Conservation (phyloP, 2,113 vertebrate genomes). For the Tetraodon nigroviridis region DNA sequence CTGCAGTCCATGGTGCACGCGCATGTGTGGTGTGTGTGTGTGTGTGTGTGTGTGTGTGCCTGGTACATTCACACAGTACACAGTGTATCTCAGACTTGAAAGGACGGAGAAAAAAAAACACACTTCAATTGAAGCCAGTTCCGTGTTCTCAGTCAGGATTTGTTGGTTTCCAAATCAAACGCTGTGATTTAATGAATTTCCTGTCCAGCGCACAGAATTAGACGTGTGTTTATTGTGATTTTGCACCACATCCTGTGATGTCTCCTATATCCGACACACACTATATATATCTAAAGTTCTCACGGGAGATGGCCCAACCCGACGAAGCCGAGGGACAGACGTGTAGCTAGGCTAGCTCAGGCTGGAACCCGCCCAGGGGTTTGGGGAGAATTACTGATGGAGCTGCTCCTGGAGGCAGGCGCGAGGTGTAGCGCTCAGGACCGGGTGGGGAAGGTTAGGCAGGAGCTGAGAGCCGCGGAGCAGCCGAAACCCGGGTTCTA, state of each 20-base stretch:
- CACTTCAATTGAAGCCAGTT: conserved; percentile 72
- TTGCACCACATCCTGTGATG: conserved; percentile 74
- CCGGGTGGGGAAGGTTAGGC: conserved; percentile 62
- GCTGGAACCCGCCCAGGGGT: conserved; percentile 20
- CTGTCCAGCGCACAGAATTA: conserved; percentile 62
- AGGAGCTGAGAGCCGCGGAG: conserved; percentile 61
- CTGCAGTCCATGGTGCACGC: conserved; percentile 1
- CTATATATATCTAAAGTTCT: conserved; percentile 69
- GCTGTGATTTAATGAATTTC: conserved; percentile 79
- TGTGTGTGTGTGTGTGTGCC: conserved; percentile 14
- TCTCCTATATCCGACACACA: conserved; percentile 70
- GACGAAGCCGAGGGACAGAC: conserved; percentile 39
- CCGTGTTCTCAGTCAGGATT: conserved; percentile 71
- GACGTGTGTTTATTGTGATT: conserved; percentile 77
- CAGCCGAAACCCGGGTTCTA: conserved; percentile 24
- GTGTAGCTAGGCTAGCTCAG: conserved; percentile 12
- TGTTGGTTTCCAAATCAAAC: conserved; percentile 78
- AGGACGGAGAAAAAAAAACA: conserved; percentile 64
- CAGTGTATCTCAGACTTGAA: conserved; percentile 68
- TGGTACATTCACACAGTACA: conserved; percentile 64
- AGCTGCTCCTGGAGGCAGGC: conserved; percentile 50
- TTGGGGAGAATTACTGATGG: conserved; percentile 59
- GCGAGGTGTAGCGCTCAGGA: conserved; percentile 62
- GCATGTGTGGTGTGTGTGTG: conserved; percentile 21
- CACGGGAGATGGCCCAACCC: conserved; percentile 69